Conservation (phyloP, 2,888 invertebrate genomes). For the Calliphora vomitoria region DNA sequence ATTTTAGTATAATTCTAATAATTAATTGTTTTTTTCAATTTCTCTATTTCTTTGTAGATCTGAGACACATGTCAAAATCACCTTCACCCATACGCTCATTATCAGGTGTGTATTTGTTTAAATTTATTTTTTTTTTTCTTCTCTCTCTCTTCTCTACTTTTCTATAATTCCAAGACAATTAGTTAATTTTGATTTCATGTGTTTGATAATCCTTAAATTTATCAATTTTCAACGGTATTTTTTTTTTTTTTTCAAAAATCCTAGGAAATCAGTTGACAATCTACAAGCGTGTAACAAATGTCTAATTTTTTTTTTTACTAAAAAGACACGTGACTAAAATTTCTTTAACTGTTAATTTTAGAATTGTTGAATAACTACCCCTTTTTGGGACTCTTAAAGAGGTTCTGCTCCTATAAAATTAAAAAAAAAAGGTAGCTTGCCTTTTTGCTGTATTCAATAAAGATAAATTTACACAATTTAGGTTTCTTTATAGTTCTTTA, state of each 20-base stretch:
- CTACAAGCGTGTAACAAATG: constrained; percentile 42
- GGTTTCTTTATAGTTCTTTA: not conserved
- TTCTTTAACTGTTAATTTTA: constrained; percentile 20
- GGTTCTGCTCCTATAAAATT: not conserved
- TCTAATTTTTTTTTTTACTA: not conserved
- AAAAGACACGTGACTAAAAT: constrained; percentile 65
- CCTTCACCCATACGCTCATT: constrained; percentile 83
- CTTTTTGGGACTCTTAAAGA: not conserved
- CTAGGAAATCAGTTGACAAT: not conserved
- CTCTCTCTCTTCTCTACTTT: constrained; percentile 12
- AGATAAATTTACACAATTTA: not conserved
- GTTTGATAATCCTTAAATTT: constrained; percentile 39
- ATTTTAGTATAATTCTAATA: constrained; percentile 21
- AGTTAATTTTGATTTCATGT: constrained; percentile 5
- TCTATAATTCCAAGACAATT: constrained; percentile 29
- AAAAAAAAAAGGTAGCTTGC: not conserved
- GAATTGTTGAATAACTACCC: constrained; percentile 39
- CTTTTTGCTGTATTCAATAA: not conserved
- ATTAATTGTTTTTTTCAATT: constrained; percentile 38
- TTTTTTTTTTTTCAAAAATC: not conserved
- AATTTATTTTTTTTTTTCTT: not conserved
- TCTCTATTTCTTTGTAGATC: constrained; percentile 67
- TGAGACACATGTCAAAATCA: constrained; percentile 84
- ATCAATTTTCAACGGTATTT: constrained; percentile 43
- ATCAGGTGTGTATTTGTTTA: constrained; percentile 80